Evolutionary conservation across 2,888 invertebrate genomes (phyloP), one percentile per base, ranked within the genome.

Genomic region (Aleiodes leptofemur): DNA sequence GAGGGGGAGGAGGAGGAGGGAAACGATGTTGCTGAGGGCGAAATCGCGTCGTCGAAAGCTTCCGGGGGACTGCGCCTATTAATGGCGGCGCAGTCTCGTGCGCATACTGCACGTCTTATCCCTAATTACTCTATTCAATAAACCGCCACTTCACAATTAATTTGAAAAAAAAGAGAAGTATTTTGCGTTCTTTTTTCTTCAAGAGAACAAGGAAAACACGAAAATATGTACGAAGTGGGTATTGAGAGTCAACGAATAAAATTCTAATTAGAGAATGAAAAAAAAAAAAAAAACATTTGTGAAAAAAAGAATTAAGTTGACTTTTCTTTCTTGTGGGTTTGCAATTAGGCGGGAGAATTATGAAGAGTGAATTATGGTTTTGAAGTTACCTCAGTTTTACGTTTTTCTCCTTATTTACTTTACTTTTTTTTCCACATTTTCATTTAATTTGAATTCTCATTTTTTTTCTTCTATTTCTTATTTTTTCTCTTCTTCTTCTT

Each of bases 1-100:
- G 61, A 50, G 14, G 59, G 3, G 56, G 50, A n/a, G 59, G 53
- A 13, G 23, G 38, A 55, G 56, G 57, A 43, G 59, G 72, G 72
- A 59, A 69, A 57, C 71, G 70, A 74, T 76, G 79, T 76, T 74
- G 78, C 76, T 70, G 76, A 75, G 74, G 78, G 74, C 78, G 70
- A 75, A 64, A 64, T 73, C 75, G 72, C 77, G 74, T 73, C 68
- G 57, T 53, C 56, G 48, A 70, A 70, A 77, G 69, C 72, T 75
- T 77, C 75, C 77, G 77, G 71, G 71, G 72, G 70, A 77, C 57
- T 75, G 69, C 64, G 69, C 70, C 70, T 69, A 69, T 56, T 72
- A 74, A 74, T 72, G 57, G 53, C 57, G 55, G 74, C 69, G 64
- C 64, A 72, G 38, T 23, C 68, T 68, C 72, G 51, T 55, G 68